Conservation (phyloP, 2,888 invertebrate genomes). For the Xestia sexstrigata region DNA sequence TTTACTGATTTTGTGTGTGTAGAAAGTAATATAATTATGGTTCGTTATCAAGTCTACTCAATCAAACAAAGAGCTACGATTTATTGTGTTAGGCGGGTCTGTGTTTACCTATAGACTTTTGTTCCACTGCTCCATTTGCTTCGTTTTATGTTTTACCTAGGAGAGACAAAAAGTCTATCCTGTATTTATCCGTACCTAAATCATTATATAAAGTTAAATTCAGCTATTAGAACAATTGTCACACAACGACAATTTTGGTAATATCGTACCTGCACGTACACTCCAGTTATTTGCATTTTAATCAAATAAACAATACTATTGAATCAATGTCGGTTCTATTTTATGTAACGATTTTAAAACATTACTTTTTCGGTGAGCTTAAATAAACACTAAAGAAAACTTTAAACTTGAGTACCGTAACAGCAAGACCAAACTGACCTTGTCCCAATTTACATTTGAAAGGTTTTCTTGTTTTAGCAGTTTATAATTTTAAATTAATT, state of each 20-base stretch:
- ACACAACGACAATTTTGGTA: background rate
- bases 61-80: constrained; percentile 48
- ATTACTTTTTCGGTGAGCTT: background rate
- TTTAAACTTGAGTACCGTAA: background rate
- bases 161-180: background rate
- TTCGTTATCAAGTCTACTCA: constrained; percentile 55
- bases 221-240: background rate
- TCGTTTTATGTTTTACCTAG: background rate
- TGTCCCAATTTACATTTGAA: background rate
- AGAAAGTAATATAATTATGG: constrained; percentile 62
- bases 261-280: background rate
- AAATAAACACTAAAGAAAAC: background rate
- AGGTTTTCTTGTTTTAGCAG: background rate
- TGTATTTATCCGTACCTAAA: background rate
- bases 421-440: background rate
- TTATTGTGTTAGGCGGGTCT: constrained; percentile 25
- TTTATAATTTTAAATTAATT: constrained; percentile 29
- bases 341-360: background rate
- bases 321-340: background rate
- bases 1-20: constrained; percentile 64
- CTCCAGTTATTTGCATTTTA: background rate
- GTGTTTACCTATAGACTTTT: constrained; percentile 15
- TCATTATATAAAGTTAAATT: background rate
- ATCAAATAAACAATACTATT: background rate
- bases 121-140: background rate